Conservation (phyloP, 2,797 vertebrate species). For the Notolabrus celidotus region DNA sequence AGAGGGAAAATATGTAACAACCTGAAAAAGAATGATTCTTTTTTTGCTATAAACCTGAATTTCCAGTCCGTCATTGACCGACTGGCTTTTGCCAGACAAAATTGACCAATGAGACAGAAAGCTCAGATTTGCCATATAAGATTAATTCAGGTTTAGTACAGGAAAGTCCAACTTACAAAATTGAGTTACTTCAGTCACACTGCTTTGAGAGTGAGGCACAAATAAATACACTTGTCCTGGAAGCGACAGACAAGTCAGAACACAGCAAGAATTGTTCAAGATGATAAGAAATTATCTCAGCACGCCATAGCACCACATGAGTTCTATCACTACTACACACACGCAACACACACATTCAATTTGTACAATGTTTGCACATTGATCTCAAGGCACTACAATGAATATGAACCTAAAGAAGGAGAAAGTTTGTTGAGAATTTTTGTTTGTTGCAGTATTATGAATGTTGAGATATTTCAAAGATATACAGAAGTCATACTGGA, state of each 20-base stretch:
- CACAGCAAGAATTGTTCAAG: conserved; percentile 52
- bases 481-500: background rate
- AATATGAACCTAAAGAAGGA: conserved; percentile 17
- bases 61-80: conserved; percentile 24
- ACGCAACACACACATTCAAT: conserved; percentile 8
- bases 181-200: background rate
- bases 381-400: conserved; percentile 14
- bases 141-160: conserved; percentile 6
- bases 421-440: background rate
- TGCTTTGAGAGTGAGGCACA: conserved; percentile 3
- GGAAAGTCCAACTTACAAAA: conserved; percentile 11
- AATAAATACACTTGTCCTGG: conserved; percentile 15
- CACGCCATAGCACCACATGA: conserved; percentile 30
- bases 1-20: conserved; percentile 7
- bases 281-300: conserved; percentile 72
- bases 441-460: background rate
- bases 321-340: conserved; percentile 44
- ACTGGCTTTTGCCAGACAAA: conserved; percentile 9
- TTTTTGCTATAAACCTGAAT: background rate
- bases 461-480: background rate
- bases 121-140: conserved; percentile 9
- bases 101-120: conserved; percentile 11
- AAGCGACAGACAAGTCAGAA: conserved; percentile 49
- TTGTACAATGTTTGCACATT: conserved; percentile 32
- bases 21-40: background rate